Evolutionary conservation across 2,888 invertebrate genomes (phyloP), one percentile per base, ranked within the genome.

Genomic region (Drosophila tanythrix): DNA sequence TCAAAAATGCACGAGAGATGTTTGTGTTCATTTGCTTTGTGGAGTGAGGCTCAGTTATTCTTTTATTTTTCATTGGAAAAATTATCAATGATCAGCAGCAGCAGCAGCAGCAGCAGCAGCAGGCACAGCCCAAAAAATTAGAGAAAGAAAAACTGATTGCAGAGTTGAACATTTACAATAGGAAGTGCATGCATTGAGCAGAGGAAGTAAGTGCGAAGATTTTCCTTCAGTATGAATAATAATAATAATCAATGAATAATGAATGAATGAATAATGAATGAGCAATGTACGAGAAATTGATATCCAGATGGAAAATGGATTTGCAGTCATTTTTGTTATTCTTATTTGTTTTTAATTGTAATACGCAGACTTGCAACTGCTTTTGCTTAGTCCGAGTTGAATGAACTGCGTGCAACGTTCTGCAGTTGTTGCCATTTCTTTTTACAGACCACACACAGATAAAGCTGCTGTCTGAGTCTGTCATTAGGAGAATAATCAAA

Each of bases 71-170:
- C 80, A 66, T 72, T 83, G 76, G 48, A 70, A 82, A 75, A 74
- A 77, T 83, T 81, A 87, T 87, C 87, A 76, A 52, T 74, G 73
- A 88, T 84, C 65, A 60, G 66, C 48, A 50, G 58, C 64, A 60
- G 66, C 21, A 21, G 66, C 48, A 50, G 58, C 64, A 60, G 66
- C 21, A 21, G 21, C 48, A 50, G 58, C 65, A 64, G 59, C 50
- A 40, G 46, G 63, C 25, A 40, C 43, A 55, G 53, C 62, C 57
- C 43, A 51, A 70, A 55, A 55, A 46, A 38, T 4, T 1, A 71
- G 59, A 69, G 69, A 73, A 10, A 33, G 13, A 18, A 52, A 57
- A 57, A 76, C 36, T 56, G 15, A 35, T 15, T 27, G 10, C 0
- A 13, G n/a, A 18, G 18, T n/a, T 43, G 31, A 31, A 18, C n/a